These are phyloP conservation scores for Pantala flavescens DNA, from an alignment of 1,140 invertebrate species.

Conservation along the genomic window DNA sequence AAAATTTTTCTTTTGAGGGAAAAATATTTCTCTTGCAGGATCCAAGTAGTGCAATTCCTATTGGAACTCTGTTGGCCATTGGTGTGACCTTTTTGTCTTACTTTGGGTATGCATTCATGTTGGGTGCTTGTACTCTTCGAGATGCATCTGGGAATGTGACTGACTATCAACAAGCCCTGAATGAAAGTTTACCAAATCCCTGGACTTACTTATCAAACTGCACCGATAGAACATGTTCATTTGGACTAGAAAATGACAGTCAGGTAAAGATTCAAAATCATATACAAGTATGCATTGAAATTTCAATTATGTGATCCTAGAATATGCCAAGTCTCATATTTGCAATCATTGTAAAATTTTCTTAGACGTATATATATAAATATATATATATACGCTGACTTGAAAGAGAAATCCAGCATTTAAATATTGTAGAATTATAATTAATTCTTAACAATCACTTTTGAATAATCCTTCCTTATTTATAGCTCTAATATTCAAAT, in stretches of 20 bases:
- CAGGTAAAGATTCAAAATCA: constrained; percentile 28
- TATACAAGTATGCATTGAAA: not conserved
- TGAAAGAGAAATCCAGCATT: too few relatives aligned
- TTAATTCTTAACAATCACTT: too few relatives aligned
- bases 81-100: constrained; percentile 43
- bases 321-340: not conserved
- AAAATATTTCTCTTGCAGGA: constrained; percentile 26
- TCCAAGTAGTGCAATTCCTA: constrained; percentile 41
- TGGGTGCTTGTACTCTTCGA: constrained; percentile 35
- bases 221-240: constrained; percentile 29
- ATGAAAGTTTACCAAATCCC: constrained; percentile 16
- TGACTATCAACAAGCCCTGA: constrained; percentile 22
- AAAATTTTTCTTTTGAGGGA: not conserved
- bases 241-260: constrained; percentile 37
- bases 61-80: constrained; percentile 48
- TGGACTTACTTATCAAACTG: constrained; percentile 23
- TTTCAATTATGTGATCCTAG: not conserved
- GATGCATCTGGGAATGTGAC: constrained; percentile 35
- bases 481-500: too few relatives aligned
- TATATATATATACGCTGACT: too few relatives aligned
- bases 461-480: too few relatives aligned
- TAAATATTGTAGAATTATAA: too few relatives aligned
- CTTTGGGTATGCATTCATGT: constrained; percentile 38
- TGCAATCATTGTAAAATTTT: too few relatives aligned
- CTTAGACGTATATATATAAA: too few relatives aligned